Evolutionary conservation across 2,888 invertebrate species (phyloP), one percentile per base, ranked within the genome.

Genomic region (Baronia brevicornis): DNA sequence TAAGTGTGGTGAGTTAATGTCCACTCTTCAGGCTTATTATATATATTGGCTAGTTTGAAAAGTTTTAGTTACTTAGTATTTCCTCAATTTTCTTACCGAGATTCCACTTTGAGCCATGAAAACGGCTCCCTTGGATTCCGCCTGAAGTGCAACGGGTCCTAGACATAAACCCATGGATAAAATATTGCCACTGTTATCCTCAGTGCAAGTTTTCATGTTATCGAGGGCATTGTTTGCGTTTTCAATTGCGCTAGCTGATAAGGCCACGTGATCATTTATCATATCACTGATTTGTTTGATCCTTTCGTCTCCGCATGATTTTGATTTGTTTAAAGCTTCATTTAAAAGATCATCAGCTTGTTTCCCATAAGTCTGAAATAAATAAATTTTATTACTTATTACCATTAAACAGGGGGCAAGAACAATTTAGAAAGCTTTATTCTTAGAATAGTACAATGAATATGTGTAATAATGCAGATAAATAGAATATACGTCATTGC

Each of bases 181-280:
- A 3, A 79, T 36, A 32, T 58, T 63, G 2, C 48, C 50, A 26
- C 41, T 38, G 15, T 52, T 52, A 1, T 51, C 45, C 4, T 53
- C 51, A 0, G 66, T 60, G 30, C 82, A 84, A 20, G 54, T 53
- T 28, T 51, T 65, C 64, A 80, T 65, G 5, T 69, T 58, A 1
- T 48, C 57, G n/a, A 71, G 8, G 22, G 67, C 62, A 1, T 31
- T 38, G 14, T 54, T 52, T 0, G 66, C 58, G 29, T 54, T 62
- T 1, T 48, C 50, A 1, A 65, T 40, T 0, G 71, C 72, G 1
- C 48, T 49, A 3, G 44, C 43, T 3, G 72, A 51, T 4, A 64
- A 21, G 7, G 37, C 38, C 5, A 39, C 44, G 1, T 78, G 48
- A 3, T 48, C 40, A 4, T 55, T 36, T 2, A 78, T 54, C 24